Percentiles rank a stretch among this genome's conserved stretches.
These are phyloP conservation scores for fruit fly (Drosophila melanogaster) DNA, from an alignment of 1,140 invertebrate genomes.

Conservation along the genomic window DNA sequence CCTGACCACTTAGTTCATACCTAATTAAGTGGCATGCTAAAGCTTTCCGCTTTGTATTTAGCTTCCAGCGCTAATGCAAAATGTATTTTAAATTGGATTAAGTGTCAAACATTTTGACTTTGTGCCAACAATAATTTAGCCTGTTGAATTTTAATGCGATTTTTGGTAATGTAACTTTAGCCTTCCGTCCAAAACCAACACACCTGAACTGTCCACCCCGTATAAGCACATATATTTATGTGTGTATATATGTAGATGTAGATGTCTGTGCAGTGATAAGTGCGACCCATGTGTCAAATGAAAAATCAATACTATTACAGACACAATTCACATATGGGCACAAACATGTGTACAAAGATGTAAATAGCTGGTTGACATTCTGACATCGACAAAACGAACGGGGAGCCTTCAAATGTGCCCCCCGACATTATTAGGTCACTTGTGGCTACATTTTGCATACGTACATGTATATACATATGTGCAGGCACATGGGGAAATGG, in stretches of 20 bases:
- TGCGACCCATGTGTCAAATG: slow-evolving; percentile 55
- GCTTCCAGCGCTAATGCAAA: slow-evolving; percentile 64
- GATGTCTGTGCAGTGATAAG: slow-evolving; percentile 24
- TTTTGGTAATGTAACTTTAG: slow-evolving; percentile 64
- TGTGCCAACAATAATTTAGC: slow-evolving; percentile 70
- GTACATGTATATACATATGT: neutral
- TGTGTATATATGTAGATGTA: neutral
- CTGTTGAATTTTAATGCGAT: slow-evolving; percentile 75
- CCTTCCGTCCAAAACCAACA: slow-evolving; percentile 39
- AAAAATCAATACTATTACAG: slow-evolving; percentile 73
- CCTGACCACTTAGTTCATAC: slow-evolving; percentile 19
- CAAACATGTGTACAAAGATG: slow-evolving; percentile 39
- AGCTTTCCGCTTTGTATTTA: slow-evolving; percentile 32
- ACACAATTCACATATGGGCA: slow-evolving; percentile 54
- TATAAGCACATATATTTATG: slow-evolving; percentile 5
- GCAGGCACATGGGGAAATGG: slow-evolving; percentile 16
- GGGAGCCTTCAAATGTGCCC: slow-evolving; percentile 22
- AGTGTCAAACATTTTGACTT: slow-evolving; percentile 78
- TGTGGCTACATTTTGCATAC: slow-evolving; percentile 21
- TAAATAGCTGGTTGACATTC: slow-evolving; percentile 76
- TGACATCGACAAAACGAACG: slow-evolving; percentile 35
- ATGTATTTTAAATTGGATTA: slow-evolving; percentile 80
- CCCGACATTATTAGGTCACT: slow-evolving; percentile 57
- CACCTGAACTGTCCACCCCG: slow-evolving; percentile 15
- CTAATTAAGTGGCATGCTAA: slow-evolving; percentile 37